Percentiles rank a stretch among this genome's conserved stretches.
phyloP scores from a whole-genome alignment of 2,797 vertebrate species.

The Sebastes kiyomatsui region DNA sequence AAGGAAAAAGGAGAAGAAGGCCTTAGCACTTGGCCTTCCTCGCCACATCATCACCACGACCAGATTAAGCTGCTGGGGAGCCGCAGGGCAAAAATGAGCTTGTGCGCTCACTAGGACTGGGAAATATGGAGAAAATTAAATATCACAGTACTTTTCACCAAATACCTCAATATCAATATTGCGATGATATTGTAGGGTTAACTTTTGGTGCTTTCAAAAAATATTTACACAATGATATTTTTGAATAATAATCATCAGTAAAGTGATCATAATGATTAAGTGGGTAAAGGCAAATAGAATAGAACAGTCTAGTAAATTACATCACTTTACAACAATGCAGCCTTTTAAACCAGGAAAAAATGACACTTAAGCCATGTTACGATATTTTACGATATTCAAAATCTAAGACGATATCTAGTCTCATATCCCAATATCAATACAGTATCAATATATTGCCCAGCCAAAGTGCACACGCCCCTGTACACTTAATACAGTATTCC shows the following conservation, averaged over 20 bases:
- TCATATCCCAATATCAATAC: no score
- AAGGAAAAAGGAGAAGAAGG: not conserved
- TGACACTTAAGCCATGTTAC: not conserved
- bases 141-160: not conserved
- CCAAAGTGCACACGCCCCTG: not conserved
- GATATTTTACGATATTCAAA: no score
- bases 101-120: not conserved
- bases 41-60: not conserved
- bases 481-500: not conserved
- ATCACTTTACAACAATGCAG: not conserved
- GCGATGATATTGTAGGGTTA: accelerated
- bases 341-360: not conserved
- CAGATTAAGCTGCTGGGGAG: not conserved
- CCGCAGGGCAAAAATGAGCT: no score
- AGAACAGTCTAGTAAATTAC: not conserved
- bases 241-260: not conserved
- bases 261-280: not conserved
- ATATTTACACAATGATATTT: not conserved
- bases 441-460: no score
- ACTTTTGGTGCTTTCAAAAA: not conserved
- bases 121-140: not conserved
- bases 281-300: not conserved
- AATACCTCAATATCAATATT: not conserved
- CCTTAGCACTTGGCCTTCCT: not conserved
- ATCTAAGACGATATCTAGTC: no score